Conservation (phyloP, 2,113 vertebrate species). For the Caloenas nicobarica region DNA sequence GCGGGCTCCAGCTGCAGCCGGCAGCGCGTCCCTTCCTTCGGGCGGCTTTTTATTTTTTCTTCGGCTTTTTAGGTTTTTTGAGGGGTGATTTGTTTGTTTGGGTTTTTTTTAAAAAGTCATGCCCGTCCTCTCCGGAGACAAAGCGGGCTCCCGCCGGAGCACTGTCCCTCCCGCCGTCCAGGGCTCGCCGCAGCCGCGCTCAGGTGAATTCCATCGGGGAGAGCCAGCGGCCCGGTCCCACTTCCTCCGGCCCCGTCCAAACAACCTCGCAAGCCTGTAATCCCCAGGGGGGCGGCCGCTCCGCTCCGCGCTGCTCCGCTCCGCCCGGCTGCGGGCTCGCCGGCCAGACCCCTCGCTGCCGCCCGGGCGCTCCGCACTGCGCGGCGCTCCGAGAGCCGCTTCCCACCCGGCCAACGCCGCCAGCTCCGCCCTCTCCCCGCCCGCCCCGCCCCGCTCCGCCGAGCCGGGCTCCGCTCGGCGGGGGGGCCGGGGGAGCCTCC, state of each 20-base stretch:
- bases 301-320: not conserved
- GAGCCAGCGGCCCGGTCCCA: not conserved
- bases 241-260: not conserved
- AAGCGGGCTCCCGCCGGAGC: not conserved
- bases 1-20: not conserved
- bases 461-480: too few relatives aligned
- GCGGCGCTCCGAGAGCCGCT: too few relatives aligned
- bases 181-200: not conserved
- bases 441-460: too few relatives aligned
- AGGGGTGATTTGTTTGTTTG: not conserved
- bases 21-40: not conserved
- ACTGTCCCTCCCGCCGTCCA: not conserved
- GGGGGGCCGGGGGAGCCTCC: too few relatives aligned
- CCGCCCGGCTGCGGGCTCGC: too few relatives aligned
- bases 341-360: too few relatives aligned
- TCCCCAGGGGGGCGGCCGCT: not conserved
- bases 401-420: too few relatives aligned
- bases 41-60: not conserved
- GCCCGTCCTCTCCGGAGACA: constrained; percentile 2
- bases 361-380: too few relatives aligned
- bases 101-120: constrained; percentile 9
- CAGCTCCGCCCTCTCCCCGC: too few relatives aligned
- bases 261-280: not conserved
- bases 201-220: constrained; percentile 62
- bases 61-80: not conserved